These are phyloP conservation scores for Himalopsyche japonica DNA, from an alignment of 2,888 invertebrate species.

Conservation along the genomic window DNA sequence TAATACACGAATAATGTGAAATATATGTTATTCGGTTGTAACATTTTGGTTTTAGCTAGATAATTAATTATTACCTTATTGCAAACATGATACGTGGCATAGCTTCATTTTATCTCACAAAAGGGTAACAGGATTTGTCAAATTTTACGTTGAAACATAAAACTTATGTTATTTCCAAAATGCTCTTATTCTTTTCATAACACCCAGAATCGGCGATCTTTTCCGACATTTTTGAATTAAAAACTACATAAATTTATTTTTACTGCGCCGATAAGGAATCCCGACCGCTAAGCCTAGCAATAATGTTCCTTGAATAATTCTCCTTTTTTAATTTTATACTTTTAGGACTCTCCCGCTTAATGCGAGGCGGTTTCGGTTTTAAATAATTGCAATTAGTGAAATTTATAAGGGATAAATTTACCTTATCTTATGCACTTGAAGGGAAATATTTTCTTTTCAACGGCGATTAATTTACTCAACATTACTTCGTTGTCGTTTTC, in stretches of 20 bases:
- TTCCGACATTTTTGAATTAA: background rate
- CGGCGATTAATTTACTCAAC: constrained; percentile 6
- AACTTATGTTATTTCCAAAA: background rate
- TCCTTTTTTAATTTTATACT: background rate
- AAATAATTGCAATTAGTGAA: constrained; percentile 24
- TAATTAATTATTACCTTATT: too few species aligned
- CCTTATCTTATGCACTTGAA: constrained; percentile 19
- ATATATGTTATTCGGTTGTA: too few species aligned
- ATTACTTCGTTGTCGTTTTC: background rate
- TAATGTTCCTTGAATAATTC: background rate
- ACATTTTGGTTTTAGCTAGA: too few species aligned
- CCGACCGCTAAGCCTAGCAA: background rate
- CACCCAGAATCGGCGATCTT: background rate
- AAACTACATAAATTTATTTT: background rate
- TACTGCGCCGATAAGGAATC: background rate
- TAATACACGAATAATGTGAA: too few species aligned
- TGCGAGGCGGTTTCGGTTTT: constrained; percentile 12
- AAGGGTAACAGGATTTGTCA: background rate
- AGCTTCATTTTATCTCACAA: background rate
- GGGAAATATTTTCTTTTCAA: constrained; percentile 13
- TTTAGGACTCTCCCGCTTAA: constrained; percentile 7
- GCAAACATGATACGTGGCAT: too few species aligned
- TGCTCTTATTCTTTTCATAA: background rate
- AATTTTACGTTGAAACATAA: background rate
- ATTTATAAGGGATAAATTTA: constrained; percentile 27